Conservation (phyloP, 2,113 vertebrate genomes). For the Pungitius pungitius region DNA sequence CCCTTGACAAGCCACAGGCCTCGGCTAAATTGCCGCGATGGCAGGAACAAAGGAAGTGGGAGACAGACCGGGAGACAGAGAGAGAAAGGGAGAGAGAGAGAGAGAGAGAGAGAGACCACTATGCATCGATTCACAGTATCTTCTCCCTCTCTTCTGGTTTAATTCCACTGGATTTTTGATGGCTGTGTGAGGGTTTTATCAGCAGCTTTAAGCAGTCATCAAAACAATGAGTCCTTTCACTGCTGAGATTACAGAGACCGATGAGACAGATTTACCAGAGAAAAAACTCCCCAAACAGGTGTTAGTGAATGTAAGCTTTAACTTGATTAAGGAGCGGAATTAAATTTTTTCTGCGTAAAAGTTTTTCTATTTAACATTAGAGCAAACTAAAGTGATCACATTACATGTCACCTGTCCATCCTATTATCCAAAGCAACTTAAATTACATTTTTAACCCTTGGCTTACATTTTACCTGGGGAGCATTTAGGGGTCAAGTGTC, state of each 20-base stretch:
- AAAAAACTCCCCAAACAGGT: not conserved
- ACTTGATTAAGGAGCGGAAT: not conserved
- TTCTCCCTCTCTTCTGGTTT: conserved; percentile 16
- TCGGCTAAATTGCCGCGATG: conserved; percentile 41
- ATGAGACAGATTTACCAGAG: not conserved
- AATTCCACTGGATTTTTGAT: conserved; percentile 3
- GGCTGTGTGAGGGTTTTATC: not conserved
- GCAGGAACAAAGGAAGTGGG: conserved; percentile 27
- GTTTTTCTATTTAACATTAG: conserved; percentile 2
- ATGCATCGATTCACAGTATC: conserved; percentile 40
- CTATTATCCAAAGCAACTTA: too few species aligned
- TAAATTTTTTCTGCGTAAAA: not conserved
- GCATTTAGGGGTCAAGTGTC: too few species aligned
- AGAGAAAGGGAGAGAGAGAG: conserved; percentile 10
- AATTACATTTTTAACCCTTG: too few species aligned
- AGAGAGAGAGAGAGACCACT: conserved; percentile 11
- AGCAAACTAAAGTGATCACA: conserved; percentile 29
- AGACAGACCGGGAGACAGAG: conserved; percentile 23
- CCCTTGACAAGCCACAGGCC: conserved; percentile 49
- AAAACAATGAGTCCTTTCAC: not conserved
- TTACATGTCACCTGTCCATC: too few species aligned
- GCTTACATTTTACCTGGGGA: too few species aligned
- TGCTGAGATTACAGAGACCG: not conserved
- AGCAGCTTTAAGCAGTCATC: conserved; percentile 2
- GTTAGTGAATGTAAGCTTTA: not conserved